Evolutionary conservation across 2,113 vertebrate genomes (phyloP).

Genomic region (Megatriorchis doriae): DNA sequence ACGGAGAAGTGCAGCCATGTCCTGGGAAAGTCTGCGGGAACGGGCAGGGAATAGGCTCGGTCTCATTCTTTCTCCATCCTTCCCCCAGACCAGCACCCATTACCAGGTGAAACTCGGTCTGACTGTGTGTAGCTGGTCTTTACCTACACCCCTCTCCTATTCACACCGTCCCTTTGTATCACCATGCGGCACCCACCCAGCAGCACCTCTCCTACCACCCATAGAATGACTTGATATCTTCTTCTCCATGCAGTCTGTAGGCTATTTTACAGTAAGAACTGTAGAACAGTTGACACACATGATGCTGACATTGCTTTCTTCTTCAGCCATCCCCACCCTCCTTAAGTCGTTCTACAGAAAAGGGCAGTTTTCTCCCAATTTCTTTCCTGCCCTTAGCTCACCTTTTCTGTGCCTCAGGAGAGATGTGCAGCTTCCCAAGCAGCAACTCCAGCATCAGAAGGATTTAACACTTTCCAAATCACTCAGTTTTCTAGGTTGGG

Average conservation of each 20-base stretch:
- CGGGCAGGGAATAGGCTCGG: neutral
- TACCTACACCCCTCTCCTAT: neutral
- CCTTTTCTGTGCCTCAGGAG: neutral
- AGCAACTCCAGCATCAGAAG: neutral
- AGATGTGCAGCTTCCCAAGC: neutral
- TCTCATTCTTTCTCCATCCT: neutral
- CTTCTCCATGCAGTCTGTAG: neutral
- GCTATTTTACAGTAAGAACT: neutral
- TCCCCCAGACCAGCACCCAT: neutral
- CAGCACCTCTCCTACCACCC: neutral
- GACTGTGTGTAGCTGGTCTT: neutral
- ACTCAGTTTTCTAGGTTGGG: neutral
- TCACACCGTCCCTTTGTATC: neutral
- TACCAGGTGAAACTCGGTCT: neutral
- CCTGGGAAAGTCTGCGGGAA: neutral
- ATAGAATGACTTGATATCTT: accelerated
- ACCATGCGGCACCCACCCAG: neutral
- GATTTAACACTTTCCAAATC: neutral
- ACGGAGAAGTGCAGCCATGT: accelerated
- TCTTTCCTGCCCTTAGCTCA: neutral
- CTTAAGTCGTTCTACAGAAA: neutral
- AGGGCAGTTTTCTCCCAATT: neutral
- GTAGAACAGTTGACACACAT: neutral
- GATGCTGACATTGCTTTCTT: neutral
- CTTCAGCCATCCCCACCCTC: neutral